phyloP scores from a whole-genome alignment of 2,888 invertebrate species.

The Eulithis testata region DNA sequence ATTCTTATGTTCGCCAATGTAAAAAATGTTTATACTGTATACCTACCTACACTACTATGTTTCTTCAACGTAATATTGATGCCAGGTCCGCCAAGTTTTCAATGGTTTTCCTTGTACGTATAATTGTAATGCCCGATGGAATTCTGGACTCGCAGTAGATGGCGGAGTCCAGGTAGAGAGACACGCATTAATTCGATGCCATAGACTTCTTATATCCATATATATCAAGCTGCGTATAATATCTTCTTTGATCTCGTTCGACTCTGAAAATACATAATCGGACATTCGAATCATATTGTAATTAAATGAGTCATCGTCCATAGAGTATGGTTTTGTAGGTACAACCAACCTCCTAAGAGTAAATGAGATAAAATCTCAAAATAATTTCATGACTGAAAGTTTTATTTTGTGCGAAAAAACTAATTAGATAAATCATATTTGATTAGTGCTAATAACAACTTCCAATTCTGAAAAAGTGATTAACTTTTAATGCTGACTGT shows the following conservation, averaged over 20 bases:
- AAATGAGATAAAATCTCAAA: too few relatives aligned
- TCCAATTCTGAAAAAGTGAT: too few relatives aligned
- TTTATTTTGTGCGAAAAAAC: too few relatives aligned
- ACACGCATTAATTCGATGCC: slow-evolving; percentile 52
- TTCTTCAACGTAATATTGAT: slow-evolving; percentile 18
- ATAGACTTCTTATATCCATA: slow-evolving; percentile 61
- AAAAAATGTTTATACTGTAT: too few relatives aligned
- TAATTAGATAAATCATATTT: too few relatives aligned
- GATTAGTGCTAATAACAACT: too few relatives aligned
- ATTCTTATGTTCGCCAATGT: background rate
- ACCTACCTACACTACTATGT: background rate
- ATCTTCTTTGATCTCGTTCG: slow-evolving; percentile 65
- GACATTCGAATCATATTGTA: too few relatives aligned
- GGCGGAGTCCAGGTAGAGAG: slow-evolving; percentile 63
- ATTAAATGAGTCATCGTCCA: too few relatives aligned
- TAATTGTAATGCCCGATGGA: slow-evolving; percentile 55
- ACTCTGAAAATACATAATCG: slow-evolving; percentile 55
- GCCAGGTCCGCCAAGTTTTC: slow-evolving; percentile 61
- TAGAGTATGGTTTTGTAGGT: too few relatives aligned
- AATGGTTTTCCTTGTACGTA: slow-evolving; percentile 64
- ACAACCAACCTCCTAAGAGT: too few relatives aligned
- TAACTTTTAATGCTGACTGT: too few relatives aligned
- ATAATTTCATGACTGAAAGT: too few relatives aligned
- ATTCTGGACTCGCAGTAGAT: slow-evolving; percentile 39
- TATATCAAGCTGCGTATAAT: slow-evolving; percentile 66